These are phyloP conservation scores for Tupiocoris notatus DNA, from an alignment of 2,888 invertebrate genomes.

Conservation along the genomic window DNA sequence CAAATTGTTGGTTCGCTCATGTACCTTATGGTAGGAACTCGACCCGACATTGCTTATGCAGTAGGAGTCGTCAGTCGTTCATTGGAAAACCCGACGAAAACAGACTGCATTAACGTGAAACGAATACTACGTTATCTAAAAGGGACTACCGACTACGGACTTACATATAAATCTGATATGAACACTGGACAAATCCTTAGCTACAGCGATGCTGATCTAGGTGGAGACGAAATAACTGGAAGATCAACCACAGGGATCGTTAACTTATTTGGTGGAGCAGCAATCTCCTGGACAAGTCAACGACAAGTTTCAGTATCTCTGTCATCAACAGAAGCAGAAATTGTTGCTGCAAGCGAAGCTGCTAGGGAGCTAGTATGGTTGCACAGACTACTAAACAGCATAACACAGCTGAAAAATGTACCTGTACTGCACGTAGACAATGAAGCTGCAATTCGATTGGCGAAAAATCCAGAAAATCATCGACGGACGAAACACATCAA, in stretches of 20 bases:
- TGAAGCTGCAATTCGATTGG: too few species aligned
- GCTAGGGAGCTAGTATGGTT: slow-evolving; percentile 32
- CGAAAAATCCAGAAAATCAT: too few species aligned
- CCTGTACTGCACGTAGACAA: slow-evolving; percentile 28
- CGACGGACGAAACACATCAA: slow-evolving; percentile 31
- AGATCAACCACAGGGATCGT: slow-evolving; percentile 34
- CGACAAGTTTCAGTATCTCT: slow-evolving; percentile 23
- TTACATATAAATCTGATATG: slow-evolving; percentile 20
- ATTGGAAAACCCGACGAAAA: slow-evolving; percentile 22
- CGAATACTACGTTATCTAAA: slow-evolving; percentile 42
- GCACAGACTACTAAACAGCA: background rate
- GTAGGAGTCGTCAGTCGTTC: slow-evolving; percentile 36
- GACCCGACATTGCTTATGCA: slow-evolving; percentile 46
- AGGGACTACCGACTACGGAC: slow-evolving; percentile 40
- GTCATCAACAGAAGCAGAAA: slow-evolving; percentile 28
- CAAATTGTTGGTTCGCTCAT: slow-evolving; percentile 25
- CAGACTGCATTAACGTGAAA: slow-evolving; percentile 39
- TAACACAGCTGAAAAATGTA: background rate
- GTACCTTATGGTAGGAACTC: slow-evolving; percentile 28
- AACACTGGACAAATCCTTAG: slow-evolving; percentile 29
- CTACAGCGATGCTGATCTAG: slow-evolving; percentile 49
- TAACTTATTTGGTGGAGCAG: slow-evolving; percentile 17
- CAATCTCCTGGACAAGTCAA: slow-evolving; percentile 22
- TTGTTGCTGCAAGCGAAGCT: slow-evolving; percentile 20
- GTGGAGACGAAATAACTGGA: slow-evolving; percentile 44